These are phyloP conservation scores for Drosophila funebris DNA, from an alignment of 1,140 invertebrate genomes.

Conservation along the genomic window DNA sequence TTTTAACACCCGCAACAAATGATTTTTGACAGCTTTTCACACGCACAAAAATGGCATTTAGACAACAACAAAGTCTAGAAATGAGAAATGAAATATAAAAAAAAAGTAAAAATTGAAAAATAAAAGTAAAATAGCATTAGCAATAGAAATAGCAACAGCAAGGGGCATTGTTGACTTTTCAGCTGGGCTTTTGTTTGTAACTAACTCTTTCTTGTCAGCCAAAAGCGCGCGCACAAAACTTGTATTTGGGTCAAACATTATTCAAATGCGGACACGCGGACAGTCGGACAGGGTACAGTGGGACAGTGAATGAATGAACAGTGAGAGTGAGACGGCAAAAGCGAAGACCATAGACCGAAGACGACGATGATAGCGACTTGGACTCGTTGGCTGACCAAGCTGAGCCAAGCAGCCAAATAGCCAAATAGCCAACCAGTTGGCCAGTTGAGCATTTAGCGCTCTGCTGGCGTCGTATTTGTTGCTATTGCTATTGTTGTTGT, in stretches of 20 bases:
- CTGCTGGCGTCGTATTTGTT: conserved; percentile 9
- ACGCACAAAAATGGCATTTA: conserved; percentile 69
- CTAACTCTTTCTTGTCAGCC: conserved; percentile 73
- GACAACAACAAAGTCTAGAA: conserved; percentile 30
- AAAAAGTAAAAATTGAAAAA: conserved; percentile 39
- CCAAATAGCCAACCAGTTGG: conserved; percentile 66
- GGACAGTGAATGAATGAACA: conserved; percentile 39
- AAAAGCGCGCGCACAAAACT: conserved; percentile 70
- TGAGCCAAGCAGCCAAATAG: conserved; percentile 48
- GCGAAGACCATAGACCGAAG: background rate
- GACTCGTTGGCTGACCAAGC: conserved; percentile 53
- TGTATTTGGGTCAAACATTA: conserved; percentile 79
- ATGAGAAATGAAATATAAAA: background rate
- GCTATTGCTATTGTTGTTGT: conserved; percentile 28
- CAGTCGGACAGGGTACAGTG: conserved; percentile 2
- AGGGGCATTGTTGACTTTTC: conserved; percentile 75
- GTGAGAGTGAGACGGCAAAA: conserved; percentile 48
- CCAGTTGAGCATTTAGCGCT: conserved; percentile 76
- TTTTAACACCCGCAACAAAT: conserved; percentile 51
- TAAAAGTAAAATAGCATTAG: conserved; percentile 57
- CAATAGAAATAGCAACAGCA: conserved; percentile 41
- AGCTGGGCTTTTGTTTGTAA: conserved; percentile 70
- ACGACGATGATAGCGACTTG: conserved; percentile 6
- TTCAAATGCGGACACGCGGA: conserved; percentile 59
- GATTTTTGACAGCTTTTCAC: conserved; percentile 74